These are phyloP conservation scores for Anarrhichthys ocellatus DNA, from an alignment of 2,113 vertebrate species.

Conservation along the genomic window DNA sequence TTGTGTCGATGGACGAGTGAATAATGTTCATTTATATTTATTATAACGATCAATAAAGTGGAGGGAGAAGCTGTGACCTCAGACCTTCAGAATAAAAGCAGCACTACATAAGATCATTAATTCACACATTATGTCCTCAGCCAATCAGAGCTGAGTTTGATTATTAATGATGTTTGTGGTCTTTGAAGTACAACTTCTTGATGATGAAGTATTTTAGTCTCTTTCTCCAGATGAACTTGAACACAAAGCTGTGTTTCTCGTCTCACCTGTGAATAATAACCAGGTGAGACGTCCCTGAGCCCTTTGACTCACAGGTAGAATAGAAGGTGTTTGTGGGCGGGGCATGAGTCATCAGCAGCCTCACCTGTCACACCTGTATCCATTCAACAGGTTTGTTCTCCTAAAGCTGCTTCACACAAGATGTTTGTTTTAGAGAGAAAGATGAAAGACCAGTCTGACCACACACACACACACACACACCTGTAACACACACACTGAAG, in stretches of 20 bases:
- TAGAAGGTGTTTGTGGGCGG: neutral
- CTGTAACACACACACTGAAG: constrained; percentile 7
- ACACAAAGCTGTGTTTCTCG: no score
- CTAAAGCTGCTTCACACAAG: neutral
- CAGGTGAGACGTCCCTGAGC: no score
- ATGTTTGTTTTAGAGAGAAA: no score
- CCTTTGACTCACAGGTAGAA: neutral
- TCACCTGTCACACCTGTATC: neutral
- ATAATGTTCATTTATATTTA: neutral
- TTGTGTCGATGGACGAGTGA: no score
- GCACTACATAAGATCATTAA: no score
- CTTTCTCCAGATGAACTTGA: no score
- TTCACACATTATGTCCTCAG: neutral
- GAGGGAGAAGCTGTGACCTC: neutral
- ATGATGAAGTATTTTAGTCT: no score
- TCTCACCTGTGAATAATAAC: no score
- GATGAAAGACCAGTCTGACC: neutral
- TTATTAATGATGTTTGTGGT: no score
- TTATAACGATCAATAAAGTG: neutral
- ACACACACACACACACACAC: neutral
- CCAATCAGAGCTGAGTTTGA: no score
- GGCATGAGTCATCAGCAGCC: neutral
- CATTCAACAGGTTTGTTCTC: neutral
- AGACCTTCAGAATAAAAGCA: neutral
- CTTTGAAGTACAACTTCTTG: no score